Percentiles rank a stretch among this genome's conserved stretches.
These are phyloP conservation scores for Octopus sinensis DNA, from an alignment of 1,140 invertebrate genomes.

Conservation along the genomic window DNA sequence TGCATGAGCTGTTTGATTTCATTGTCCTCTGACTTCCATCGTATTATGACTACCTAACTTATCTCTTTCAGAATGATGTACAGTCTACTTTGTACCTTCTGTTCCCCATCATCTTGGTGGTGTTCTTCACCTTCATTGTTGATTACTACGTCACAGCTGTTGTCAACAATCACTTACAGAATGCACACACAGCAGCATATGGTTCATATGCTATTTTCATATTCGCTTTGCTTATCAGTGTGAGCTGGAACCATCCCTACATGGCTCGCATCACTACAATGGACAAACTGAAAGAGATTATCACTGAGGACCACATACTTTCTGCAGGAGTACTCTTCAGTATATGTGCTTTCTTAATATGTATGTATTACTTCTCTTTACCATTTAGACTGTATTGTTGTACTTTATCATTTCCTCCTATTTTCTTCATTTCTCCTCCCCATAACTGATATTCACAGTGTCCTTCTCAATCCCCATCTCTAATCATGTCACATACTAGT, in stretches of 20 bases:
- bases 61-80: conserved; percentile 38
- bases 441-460: too few species aligned
- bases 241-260: conserved; percentile 53
- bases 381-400: neutral
- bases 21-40: too few species aligned
- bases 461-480: too few species aligned
- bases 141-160: conserved; percentile 61
- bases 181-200: conserved; percentile 39
- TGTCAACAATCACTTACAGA: conserved; percentile 49
- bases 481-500: too few species aligned
- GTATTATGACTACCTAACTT: neutral
- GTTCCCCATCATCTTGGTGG: conserved; percentile 54
- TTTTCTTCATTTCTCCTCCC: too few species aligned
- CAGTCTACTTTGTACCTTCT: conserved; percentile 53
- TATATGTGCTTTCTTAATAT: conserved; percentile 54
- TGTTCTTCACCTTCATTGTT: conserved; percentile 57
- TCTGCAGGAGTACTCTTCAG: conserved; percentile 60
- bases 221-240: conserved; percentile 46
- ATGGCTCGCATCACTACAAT: conserved; percentile 48
- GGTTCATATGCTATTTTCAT: conserved; percentile 49
- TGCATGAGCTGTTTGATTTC: too few species aligned
- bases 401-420: too few species aligned
- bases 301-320: conserved; percentile 57
- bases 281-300: conserved; percentile 47
- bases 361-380: conserved; percentile 36